Evolutionary conservation across 2,113 vertebrate genomes (phyloP).

Genomic region (Pterophyllum scalare): DNA sequence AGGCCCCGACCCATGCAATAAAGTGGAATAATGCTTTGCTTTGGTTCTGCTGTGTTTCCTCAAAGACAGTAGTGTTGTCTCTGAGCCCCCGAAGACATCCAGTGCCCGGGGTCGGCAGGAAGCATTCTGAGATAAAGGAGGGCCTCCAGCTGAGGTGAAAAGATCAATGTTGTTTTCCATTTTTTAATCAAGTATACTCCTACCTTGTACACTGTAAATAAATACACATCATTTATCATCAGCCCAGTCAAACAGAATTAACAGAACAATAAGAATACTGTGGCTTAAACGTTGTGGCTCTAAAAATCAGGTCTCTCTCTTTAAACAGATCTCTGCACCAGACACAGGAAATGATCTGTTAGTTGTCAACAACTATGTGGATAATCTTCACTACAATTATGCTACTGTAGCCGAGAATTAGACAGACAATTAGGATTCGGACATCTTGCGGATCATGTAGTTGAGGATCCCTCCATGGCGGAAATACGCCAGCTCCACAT

Average conservation of each 20-base stretch:
- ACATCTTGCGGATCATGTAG: constrained; percentile 99
- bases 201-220: background rate
- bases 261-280: background rate
- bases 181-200: background rate
- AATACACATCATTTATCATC: background rate
- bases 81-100: background rate
- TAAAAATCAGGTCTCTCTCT: background rate
- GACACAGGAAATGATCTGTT: background rate
- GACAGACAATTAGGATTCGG: constrained; percentile 53
- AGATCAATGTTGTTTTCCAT: rapidly evolving
- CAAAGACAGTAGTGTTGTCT: too few species aligned
- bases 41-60: background rate
- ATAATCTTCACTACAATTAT: rapidly evolving
- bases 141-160: background rate
- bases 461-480: constrained; percentile 94
- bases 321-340: background rate
- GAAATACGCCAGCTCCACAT: constrained; percentile 95
- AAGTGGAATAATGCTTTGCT: background rate
- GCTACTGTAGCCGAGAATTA: background rate
- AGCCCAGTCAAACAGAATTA: background rate
- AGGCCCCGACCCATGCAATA: background rate
- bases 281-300: background rate
- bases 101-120: too few species aligned
- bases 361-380: too few species aligned
- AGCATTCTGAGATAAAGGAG: background rate